Evolutionary conservation across 2,797 vertebrate species (phyloP), one percentile per base, ranked within the genome.

Genomic region (Allobates femoralis): DNA sequence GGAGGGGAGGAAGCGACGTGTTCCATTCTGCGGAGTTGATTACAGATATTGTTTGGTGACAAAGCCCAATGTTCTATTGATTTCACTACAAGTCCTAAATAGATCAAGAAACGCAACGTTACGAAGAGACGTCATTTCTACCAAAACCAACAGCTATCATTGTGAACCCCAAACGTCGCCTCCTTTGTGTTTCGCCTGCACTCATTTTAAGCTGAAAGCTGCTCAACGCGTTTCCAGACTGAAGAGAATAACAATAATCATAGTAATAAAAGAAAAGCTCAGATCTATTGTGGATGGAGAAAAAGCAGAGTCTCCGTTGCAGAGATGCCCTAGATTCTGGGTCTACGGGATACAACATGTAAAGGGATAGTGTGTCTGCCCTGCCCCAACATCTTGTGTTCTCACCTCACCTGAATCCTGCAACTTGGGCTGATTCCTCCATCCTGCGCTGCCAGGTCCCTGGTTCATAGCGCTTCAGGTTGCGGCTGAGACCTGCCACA

Each of bases 1-100:
- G 8, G 23, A n/a, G 28, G n/a, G 12, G 66, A 11, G 41, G 64
- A 71, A 71, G 46, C 30, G 14, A n/a, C 32, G 66, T 30, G 53
- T 83, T 84, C 14, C 56, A 32, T 83, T 56, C 80, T 77, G 37
- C 75, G 51, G 53, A 86, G 81, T 55, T 84, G 82, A 87, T 87
- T 87, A 84, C 83, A 81, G 77, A 58, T 80, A 87, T 84, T 87
- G 82, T 87, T 77, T 56, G 64, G 18, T 80, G 46, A 87, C 86
- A 87, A 87, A 74, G 46, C 71, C 12, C 81, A 66, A 55, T 75
- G 86, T 81, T 87, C 81, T 84, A 87, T 84, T 87, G 81, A 84
- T 77, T 87, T 78, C 41, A 26, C 82, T 64, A n/a, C 67, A 28
- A 8, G 37, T 58, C 81, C 53, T 84, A 84, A 84, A 81, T 56